phyloP scores from a whole-genome alignment of 2,888 invertebrate genomes.

The Drosophila flavopinicola region DNA sequence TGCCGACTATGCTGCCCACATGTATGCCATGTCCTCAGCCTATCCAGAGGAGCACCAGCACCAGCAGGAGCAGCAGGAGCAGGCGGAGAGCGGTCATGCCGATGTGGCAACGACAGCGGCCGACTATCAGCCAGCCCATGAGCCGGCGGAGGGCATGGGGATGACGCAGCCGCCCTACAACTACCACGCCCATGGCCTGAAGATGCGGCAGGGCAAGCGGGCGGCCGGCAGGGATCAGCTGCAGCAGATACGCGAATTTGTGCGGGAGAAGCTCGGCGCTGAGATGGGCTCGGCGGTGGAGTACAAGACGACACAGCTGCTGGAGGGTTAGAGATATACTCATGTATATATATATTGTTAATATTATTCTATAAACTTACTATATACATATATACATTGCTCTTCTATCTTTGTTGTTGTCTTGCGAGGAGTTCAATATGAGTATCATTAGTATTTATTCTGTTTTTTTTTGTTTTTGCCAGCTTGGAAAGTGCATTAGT shows the following conservation, averaged over 20 bases:
- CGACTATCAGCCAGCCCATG: conserved; percentile 34
- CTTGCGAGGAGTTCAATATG: conserved; percentile 11
- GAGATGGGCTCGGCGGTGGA: conserved; percentile 73
- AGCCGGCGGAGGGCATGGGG: conserved; percentile 43
- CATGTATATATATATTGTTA: too few species aligned
- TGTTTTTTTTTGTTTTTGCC: conserved; percentile 16
- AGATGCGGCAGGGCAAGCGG: conserved; percentile 54
- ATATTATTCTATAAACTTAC: conserved; percentile 37
- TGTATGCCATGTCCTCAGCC: conserved; percentile 74
- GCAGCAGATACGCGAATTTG: conserved; percentile 69
- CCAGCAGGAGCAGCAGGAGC: conserved; percentile 40
- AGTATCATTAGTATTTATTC: conserved; percentile 68
- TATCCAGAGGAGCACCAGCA: conserved; percentile 64
- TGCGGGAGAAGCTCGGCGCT: conserved; percentile 80
- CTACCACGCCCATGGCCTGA: conserved; percentile 81
- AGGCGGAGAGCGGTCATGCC: conserved; percentile 34
- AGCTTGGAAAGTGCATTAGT: background rate
- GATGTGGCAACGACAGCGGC: conserved; percentile 20
- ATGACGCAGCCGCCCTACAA: conserved; percentile 82
- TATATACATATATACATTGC: conserved; percentile 16
- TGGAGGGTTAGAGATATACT: conserved; percentile 66
- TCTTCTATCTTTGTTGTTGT: conserved; percentile 29
- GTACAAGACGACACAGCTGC: conserved; percentile 77
- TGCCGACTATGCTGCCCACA: conserved; percentile 66
- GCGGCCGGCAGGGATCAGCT: conserved; percentile 57